phyloP scores from a whole-genome alignment of 2,113 vertebrate species.

The Ondatra zibethicus region DNA sequence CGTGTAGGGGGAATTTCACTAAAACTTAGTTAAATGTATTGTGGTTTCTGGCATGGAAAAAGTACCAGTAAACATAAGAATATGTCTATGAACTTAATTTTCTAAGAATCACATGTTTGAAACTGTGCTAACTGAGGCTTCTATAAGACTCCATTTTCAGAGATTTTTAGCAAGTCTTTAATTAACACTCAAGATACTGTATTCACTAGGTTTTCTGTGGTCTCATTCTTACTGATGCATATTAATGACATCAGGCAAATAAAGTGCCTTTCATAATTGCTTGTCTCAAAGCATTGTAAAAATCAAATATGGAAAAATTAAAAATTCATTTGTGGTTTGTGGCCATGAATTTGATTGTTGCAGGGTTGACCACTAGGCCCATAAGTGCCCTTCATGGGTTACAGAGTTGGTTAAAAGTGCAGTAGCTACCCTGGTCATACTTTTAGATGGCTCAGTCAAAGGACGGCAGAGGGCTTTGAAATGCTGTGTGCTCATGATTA shows the following conservation, averaged over 20 bases:
- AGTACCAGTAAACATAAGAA: neutral
- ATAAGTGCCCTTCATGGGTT: conserved; percentile 43
- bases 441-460: neutral
- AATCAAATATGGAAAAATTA: conserved; percentile 83
- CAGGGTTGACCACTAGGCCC: conserved; percentile 58
- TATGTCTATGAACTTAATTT: neutral
- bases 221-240: conserved; percentile 72
- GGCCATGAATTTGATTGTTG: conserved; percentile 68
- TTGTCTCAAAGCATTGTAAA: conserved; percentile 77
- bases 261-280: conserved; percentile 76
- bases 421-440: conserved; percentile 46
- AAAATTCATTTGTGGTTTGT: conserved; percentile 84
- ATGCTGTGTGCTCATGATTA: neutral
- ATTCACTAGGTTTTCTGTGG: conserved; percentile 33
- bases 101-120: conserved; percentile 15
- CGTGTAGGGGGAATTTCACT: neutral
- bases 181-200: conserved; percentile 28
- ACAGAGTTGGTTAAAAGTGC: conserved; percentile 43
- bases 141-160: neutral
- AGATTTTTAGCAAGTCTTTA: conserved; percentile 42
- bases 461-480: neutral
- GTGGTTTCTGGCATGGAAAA: neutral
- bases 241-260: conserved; percentile 79
- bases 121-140: neutral
- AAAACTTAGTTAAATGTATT: neutral